Base-by-base conservation (phyloP, 2,888 invertebrate species). In the Anthoptus insignis region DNA sequence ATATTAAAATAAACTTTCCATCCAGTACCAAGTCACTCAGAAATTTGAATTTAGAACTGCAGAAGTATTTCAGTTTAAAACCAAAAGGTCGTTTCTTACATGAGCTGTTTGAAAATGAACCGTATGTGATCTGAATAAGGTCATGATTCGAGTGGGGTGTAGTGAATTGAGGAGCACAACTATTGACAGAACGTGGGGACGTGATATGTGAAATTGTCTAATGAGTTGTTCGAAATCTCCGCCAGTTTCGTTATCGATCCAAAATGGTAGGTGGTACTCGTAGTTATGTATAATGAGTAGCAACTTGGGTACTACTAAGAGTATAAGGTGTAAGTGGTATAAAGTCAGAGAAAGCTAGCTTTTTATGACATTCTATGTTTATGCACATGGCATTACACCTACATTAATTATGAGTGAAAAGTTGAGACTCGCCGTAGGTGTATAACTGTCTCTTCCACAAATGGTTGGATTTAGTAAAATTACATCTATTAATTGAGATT, bases 21-120 rank as follows among this genome's bases (percentile, higher is more conserved):
- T 16, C 42, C 3, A 42, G 19, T 19, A 42, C 42, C 75, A 71
- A 73, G 72, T 72, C 77, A 75, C 74, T 81, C 81, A 86, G 72
- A 66, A 66, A 72, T 69, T 73, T 67, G 68, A 67, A 69, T 67
- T 68, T 67, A 59, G 65, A 67, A 69, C 53, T 64, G 56, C 64
- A 64, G 65, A 50, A 57, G 50, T 49, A 37, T 22, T 6, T 24
- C 34, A 54, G 34, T 24, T 53, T 54, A 45, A 42, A 45, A 32
- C 22, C 32, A 16, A 45, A 61, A 53, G 19, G 50, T 21, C 45
- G 45, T 34, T 53, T 47, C 47, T 32, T 45, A 34, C 34, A 54
- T 34, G 45, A n/a, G 24, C 24, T 54, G 45, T 34, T 34, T 54
- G 34, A 3, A 53, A 24, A 54, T 52, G 24, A 59, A 52, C 42